phyloP scores from a whole-genome alignment of 2,797 vertebrate genomes.

The Nyctibius grandis region DNA sequence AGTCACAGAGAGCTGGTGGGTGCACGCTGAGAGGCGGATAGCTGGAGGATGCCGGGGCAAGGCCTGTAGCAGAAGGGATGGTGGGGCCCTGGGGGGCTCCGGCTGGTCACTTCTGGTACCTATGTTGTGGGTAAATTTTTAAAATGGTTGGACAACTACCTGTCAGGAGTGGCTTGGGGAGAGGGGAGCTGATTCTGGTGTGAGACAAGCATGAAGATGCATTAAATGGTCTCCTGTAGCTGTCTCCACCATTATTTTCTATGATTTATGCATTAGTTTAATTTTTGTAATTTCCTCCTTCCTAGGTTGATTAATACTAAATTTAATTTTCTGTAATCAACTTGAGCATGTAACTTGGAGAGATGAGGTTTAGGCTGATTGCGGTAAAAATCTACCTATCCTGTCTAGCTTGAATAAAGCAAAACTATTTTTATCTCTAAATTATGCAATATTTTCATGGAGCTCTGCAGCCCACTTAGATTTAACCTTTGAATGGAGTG shows the following conservation, averaged over 20 bases:
- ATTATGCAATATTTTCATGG: conserved; percentile 61
- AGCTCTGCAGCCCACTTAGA: conserved; percentile 42
- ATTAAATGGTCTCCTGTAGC: neutral
- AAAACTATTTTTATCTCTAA: conserved; percentile 53
- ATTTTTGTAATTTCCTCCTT: conserved; percentile 42
- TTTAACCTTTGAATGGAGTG: conserved; percentile 53
- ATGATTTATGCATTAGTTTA: conserved; percentile 41
- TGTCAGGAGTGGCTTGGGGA: neutral
- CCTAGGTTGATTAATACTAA: conserved; percentile 50
- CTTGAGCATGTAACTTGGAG: conserved; percentile 24
- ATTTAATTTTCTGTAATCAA: conserved; percentile 67
- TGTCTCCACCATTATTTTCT: neutral
- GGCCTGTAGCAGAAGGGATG: neutral
- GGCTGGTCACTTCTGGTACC: neutral
- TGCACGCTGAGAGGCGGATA: neutral
- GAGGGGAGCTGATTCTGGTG: neutral
- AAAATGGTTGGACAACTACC: neutral
- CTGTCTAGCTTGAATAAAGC: conserved; percentile 16
- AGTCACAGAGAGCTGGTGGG: fast-evolving
- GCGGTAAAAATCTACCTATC: conserved; percentile 31
- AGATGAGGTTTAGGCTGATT: conserved; percentile 55
- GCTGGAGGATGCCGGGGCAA: neutral
- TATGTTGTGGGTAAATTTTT: neutral
- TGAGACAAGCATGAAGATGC: neutral
- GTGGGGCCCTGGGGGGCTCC: neutral